These are phyloP conservation scores for Vollenhovia emeryi DNA, from an alignment of 1,140 invertebrate species.

Conservation along the genomic window DNA sequence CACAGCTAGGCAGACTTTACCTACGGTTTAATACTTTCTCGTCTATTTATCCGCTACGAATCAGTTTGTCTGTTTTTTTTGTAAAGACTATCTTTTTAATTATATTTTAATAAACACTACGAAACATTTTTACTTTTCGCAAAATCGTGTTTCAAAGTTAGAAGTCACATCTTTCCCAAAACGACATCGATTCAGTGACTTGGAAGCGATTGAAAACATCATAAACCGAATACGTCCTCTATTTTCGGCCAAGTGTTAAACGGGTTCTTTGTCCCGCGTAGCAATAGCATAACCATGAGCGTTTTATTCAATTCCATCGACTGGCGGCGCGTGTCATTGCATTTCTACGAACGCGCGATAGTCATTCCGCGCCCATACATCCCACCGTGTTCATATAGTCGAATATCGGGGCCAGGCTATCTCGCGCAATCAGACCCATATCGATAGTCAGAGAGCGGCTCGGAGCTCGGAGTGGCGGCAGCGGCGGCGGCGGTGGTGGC, in stretches of 20 bases:
- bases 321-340: conserved; percentile 51
- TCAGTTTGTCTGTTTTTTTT: background rate
- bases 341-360: conserved; percentile 37
- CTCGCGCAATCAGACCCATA: conserved; percentile 56
- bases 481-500: background rate
- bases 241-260: conserved; percentile 40
- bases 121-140: background rate
- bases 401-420: conserved; percentile 42
- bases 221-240: background rate
- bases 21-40: background rate
- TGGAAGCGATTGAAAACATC: background rate
- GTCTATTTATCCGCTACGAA: no score
- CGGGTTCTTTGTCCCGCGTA: conserved; percentile 43
- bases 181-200: background rate
- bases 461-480: no score
- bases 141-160: no score
- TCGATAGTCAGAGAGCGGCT: conserved; percentile 27
- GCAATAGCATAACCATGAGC: conserved; percentile 53
- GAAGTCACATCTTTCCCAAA: background rate
- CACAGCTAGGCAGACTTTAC: background rate
- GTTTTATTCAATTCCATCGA: conserved; percentile 54
- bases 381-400: conserved; percentile 43
- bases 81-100: background rate
- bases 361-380: conserved; percentile 41
- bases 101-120: background rate